A percentile compares a stretch with the other conserved stretches of the same genome.
These are phyloP conservation scores for Dicyrtomina minuta DNA, from an alignment of 2,888 invertebrate species.

Conservation along the genomic window DNA sequence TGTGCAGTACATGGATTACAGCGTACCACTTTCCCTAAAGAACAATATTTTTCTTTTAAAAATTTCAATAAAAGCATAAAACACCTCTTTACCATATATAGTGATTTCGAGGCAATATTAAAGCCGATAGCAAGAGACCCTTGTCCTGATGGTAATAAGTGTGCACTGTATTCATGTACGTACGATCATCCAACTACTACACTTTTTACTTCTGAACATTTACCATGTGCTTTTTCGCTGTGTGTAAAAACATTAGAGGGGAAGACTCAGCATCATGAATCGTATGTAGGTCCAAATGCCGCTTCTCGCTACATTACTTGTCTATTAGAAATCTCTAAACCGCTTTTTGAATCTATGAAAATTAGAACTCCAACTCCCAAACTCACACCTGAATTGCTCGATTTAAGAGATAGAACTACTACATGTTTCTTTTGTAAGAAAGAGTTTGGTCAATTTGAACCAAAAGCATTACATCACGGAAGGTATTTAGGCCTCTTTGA, in stretches of 20 bases:
- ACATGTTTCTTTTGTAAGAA: constrained; percentile 32
- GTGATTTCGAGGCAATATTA: neutral
- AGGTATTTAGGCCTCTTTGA: constrained; percentile 2
- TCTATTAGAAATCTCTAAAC: neutral
- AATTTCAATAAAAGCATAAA: neutral
- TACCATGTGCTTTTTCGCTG: constrained; percentile 25
- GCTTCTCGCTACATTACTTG: neutral
- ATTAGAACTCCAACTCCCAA: neutral
- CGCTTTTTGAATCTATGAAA: neutral
- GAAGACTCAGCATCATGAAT: neutral
- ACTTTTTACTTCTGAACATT: neutral
- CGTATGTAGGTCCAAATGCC: constrained; percentile 13
- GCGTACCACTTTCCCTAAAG: neutral
- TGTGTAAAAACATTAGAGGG: neutral
- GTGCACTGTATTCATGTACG: neutral
- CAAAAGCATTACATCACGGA: constrained; percentile 31
- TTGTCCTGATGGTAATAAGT: neutral
- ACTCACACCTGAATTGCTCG: neutral
- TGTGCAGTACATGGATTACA: neutral
- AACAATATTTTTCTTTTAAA: neutral
- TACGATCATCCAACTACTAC: neutral
- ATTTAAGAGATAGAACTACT: neutral
- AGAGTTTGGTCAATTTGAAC: neutral
- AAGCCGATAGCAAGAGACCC: neutral
- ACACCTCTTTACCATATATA: neutral